These are phyloP conservation scores for Clinocottus analis DNA, from an alignment of 2,113 vertebrate genomes.

Conservation along the genomic window DNA sequence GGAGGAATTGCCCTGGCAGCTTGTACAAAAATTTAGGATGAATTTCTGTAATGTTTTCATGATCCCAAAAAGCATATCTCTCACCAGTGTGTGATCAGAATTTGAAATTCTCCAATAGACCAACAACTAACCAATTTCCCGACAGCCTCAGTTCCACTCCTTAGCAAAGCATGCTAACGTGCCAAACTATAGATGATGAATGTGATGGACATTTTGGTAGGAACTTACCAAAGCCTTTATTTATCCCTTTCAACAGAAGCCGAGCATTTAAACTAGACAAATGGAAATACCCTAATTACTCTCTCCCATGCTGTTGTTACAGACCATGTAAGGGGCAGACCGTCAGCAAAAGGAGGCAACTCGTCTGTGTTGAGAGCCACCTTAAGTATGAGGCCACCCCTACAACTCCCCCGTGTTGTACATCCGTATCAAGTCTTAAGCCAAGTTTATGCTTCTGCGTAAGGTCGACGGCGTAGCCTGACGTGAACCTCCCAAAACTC, in stretches of 20 bases:
- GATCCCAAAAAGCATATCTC: background rate
- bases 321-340: conserved; percentile 3
- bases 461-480: no score
- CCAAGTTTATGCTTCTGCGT: no score
- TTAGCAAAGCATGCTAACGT: background rate
- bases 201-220: background rate
- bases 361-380: background rate
- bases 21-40: background rate
- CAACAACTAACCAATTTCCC: background rate
- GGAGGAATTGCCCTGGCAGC: no score
- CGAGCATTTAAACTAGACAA: conserved; percentile 26
- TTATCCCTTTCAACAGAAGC: background rate
- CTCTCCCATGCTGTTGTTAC: background rate
- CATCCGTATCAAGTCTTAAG: background rate
- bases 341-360: background rate
- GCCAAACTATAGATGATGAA: no score
- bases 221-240: background rate
- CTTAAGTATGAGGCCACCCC: background rate
- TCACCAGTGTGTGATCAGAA: background rate
- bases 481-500: no score
- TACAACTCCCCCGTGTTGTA: background rate
- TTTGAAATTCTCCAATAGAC: background rate
- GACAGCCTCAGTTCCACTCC: background rate
- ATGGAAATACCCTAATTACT: conserved; percentile 17
- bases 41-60: background rate